Evolutionary conservation across 1,140 invertebrate genomes (phyloP).

Genomic region (Penaeus indicus): DNA sequence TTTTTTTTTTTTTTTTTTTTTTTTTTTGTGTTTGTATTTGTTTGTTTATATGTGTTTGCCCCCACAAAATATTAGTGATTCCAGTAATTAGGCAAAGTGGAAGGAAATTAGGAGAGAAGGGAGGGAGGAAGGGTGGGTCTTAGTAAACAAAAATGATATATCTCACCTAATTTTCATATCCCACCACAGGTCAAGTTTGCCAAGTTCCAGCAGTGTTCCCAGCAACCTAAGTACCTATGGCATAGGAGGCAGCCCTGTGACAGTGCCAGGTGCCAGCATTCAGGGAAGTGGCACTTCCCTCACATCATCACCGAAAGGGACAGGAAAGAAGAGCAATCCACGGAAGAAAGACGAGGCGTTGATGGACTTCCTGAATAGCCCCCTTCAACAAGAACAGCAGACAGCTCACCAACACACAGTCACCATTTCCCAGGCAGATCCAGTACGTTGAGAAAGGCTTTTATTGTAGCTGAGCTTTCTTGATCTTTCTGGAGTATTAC

Average conservation of each 20-base stretch:
- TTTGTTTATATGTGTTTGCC: too few species aligned
- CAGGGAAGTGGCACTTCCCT: conserved; percentile 58
- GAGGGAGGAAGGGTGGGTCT: too few species aligned
- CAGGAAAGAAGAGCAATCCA: conserved; percentile 9
- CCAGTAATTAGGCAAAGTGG: too few species aligned
- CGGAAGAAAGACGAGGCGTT: conserved; percentile 44
- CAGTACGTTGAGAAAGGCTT: neutral
- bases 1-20: too few species aligned
- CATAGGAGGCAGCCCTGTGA: conserved; percentile 34
- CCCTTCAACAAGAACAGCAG: conserved; percentile 42
- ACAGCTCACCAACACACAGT: neutral
- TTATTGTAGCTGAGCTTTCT: too few species aligned
- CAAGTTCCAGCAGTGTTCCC: conserved; percentile 61
- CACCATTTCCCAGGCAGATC: conserved; percentile 20
- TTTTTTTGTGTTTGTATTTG: too few species aligned
- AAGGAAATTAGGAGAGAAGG: too few species aligned
- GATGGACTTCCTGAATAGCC: conserved; percentile 53
- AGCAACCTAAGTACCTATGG: conserved; percentile 60
- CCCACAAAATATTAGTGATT: too few species aligned
- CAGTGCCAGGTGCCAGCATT: conserved; percentile 37
- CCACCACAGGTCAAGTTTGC: conserved; percentile 32
- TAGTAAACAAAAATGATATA: too few species aligned
- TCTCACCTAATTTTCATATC: too few species aligned
- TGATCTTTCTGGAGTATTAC: too few species aligned
- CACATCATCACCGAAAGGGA: conserved; percentile 31